A percentile compares a stretch with the other conserved stretches of the same genome.
These are phyloP conservation scores for Latrodectus geometricus DNA, from an alignment of 1,140 invertebrate species.

Conservation along the genomic window DNA sequence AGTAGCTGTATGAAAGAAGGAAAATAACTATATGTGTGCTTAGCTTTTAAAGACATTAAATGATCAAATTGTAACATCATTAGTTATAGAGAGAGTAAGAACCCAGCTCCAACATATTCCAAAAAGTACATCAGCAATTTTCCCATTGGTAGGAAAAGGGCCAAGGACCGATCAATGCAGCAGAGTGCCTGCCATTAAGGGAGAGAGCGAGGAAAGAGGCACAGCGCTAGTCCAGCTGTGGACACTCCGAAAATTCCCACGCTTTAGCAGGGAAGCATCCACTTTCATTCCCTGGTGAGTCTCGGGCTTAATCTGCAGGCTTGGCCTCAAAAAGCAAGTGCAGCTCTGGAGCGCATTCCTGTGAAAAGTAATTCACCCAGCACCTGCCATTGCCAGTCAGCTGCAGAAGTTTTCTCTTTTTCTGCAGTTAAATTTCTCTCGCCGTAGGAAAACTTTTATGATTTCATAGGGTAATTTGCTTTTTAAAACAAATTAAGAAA, in stretches of 20 bases:
- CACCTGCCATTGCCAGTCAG: slow-evolving; percentile 47
- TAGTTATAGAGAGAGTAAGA: slow-evolving; percentile 33
- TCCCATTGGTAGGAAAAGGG: slow-evolving; percentile 20
- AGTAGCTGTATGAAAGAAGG: neutral
- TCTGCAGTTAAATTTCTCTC: neutral
- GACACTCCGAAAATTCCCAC: slow-evolving; percentile 35
- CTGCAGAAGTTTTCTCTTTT: slow-evolving; percentile 38
- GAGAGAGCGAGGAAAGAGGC: neutral
- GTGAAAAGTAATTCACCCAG: slow-evolving; percentile 47
- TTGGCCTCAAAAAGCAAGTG: slow-evolving; percentile 51
- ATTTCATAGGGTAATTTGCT: too few species aligned
- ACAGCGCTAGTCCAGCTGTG: slow-evolving; percentile 7
- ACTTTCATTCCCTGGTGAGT: slow-evolving; percentile 58
- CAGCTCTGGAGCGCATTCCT: slow-evolving; percentile 32
- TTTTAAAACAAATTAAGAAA: too few species aligned
- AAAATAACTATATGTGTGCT: slow-evolving; percentile 9
- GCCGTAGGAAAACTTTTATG: neutral
- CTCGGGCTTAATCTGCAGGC: slow-evolving; percentile 45
- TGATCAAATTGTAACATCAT: slow-evolving; percentile 59
- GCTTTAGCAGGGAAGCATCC: slow-evolving; percentile 47
- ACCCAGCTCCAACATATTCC: slow-evolving; percentile 12
- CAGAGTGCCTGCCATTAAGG: slow-evolving; percentile 57
- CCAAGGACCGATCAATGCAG: slow-evolving; percentile 52
- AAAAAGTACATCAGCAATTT: slow-evolving; percentile 49
- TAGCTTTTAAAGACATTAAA: slow-evolving; percentile 59